A percentile compares a stretch with the other conserved stretches of the same genome.
Evolutionary conservation across 2,113 vertebrate genomes (phyloP).

Genomic region (Uria lomvia): DNA sequence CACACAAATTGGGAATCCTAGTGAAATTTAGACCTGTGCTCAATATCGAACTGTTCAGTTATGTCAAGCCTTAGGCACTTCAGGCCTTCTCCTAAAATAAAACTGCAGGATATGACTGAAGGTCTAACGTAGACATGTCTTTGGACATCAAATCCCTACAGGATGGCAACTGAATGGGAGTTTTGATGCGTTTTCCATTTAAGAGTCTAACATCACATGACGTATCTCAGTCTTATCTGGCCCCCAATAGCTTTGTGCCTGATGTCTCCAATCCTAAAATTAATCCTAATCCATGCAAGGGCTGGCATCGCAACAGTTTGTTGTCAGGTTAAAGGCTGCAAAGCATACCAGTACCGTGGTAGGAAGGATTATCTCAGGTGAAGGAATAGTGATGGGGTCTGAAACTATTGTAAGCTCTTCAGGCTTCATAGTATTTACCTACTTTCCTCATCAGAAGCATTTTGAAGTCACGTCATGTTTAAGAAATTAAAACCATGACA

Average conservation of each 20-base stretch:
- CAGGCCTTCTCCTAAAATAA: neutral
- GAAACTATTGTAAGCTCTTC: neutral
- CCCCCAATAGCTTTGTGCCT: neutral
- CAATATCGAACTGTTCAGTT: neutral
- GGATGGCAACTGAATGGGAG: neutral
- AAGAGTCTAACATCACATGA: neutral
- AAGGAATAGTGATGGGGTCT: neutral
- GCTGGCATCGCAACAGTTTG: neutral
- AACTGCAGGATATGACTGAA: neutral
- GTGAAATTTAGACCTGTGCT: neutral
- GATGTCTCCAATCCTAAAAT: neutral
- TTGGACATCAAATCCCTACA: neutral
- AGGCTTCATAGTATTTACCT: neutral
- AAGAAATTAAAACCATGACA: neutral
- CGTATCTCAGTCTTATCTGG: neutral
- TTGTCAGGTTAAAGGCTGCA: neutral
- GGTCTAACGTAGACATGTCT: neutral
- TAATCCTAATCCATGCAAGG: neutral
- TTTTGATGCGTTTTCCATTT: neutral
- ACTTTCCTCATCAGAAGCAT: neutral
- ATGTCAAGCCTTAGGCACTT: neutral
- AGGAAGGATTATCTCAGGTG: neutral
- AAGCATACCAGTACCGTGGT: neutral
- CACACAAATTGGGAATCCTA: neutral
- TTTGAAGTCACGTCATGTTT: neutral